These are phyloP conservation scores for Anas capensis DNA, from an alignment of 2,797 vertebrate genomes.

Conservation along the genomic window DNA sequence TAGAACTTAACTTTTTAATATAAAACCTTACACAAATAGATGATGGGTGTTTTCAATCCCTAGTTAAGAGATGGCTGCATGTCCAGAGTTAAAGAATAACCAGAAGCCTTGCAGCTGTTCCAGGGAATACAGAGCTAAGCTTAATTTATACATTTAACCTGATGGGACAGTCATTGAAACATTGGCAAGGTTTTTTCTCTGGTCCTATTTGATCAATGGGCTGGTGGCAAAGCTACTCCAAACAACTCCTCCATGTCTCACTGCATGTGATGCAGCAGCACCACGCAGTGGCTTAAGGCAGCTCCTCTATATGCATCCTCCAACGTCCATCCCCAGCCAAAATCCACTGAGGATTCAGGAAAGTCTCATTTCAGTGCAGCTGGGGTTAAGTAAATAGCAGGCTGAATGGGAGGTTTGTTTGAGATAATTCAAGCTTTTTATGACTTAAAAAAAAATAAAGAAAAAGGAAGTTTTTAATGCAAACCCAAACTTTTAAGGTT, in stretches of 20 bases:
- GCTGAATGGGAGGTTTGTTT: rapidly evolving
- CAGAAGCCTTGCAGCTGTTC: background rate
- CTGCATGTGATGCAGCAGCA: constrained; percentile 10
- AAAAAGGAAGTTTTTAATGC: rapidly evolving
- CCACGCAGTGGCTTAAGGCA: constrained; percentile 17
- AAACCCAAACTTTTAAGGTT: rapidly evolving
- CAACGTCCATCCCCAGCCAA: rapidly evolving
- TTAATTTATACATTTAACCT: background rate
- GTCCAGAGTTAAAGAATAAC: background rate
- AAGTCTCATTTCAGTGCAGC: rapidly evolving
- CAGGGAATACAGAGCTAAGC: background rate
- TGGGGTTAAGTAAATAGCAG: rapidly evolving
- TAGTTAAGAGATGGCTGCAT: rapidly evolving
- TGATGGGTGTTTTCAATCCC: background rate
- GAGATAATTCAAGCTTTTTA: rapidly evolving
- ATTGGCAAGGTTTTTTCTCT: rapidly evolving
- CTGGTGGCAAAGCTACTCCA: background rate
- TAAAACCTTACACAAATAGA: rapidly evolving
- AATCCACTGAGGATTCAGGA: rapidly evolving
- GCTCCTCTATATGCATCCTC: background rate
- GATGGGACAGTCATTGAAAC: rapidly evolving
- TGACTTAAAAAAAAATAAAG: background rate
- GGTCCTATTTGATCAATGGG: rapidly evolving
- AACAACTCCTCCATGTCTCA: rapidly evolving
- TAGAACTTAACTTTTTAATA: background rate